phyloP scores from a whole-genome alignment of 1,140 invertebrate species.

The Pemphigus obesinymphae region DNA sequence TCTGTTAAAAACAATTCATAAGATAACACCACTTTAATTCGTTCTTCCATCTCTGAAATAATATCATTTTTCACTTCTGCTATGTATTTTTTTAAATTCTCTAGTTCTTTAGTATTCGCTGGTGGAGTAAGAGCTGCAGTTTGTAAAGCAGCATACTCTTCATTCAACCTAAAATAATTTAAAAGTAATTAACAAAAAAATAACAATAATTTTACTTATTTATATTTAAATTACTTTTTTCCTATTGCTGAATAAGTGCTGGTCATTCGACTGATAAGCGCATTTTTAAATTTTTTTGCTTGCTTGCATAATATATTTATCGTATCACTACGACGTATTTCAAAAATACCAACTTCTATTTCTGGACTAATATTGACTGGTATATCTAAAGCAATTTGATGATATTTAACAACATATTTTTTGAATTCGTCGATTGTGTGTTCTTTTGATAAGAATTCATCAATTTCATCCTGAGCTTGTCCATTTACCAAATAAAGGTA shows the following conservation, averaged over 20 bases:
- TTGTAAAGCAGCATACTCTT: constrained; percentile 77
- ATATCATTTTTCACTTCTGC: constrained; percentile 67
- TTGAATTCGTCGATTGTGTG: constrained; percentile 66
- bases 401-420: constrained; percentile 61
- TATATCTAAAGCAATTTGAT: constrained; percentile 60
- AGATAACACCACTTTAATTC: constrained; percentile 59
- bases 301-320: constrained; percentile 65
- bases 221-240: constrained; percentile 59
- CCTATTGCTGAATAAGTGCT: constrained; percentile 73
- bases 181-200: not conserved
- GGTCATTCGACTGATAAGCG: constrained; percentile 68
- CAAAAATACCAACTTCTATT: constrained; percentile 76
- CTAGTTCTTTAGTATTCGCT: constrained; percentile 75
- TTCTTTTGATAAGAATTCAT: constrained; percentile 63
- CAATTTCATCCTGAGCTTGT: constrained; percentile 60
- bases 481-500: constrained; percentile 75
- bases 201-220: not conserved
- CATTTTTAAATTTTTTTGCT: constrained; percentile 64
- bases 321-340: constrained; percentile 75
- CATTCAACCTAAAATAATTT: constrained; percentile 64
- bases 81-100: constrained; percentile 74
- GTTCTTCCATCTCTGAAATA: constrained; percentile 68
- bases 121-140: constrained; percentile 74
- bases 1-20: constrained; percentile 71
- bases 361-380: constrained; percentile 61